These are phyloP conservation scores for Aptenodytes patagonicus DNA, from an alignment of 2,113 vertebrate genomes.

Conservation along the genomic window DNA sequence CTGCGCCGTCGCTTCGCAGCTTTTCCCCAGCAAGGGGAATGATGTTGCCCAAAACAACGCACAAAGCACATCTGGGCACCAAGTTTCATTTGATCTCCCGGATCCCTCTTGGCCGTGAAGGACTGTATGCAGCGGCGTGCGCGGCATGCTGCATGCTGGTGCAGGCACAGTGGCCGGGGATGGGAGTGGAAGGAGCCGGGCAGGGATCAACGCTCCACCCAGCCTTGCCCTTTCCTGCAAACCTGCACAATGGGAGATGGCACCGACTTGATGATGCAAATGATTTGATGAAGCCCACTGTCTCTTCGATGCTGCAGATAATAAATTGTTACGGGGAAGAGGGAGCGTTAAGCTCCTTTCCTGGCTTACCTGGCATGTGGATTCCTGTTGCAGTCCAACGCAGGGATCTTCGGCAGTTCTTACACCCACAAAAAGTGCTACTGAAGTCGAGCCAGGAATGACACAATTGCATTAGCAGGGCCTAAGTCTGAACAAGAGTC, in stretches of 20 bases:
- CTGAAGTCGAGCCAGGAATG: background rate
- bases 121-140: accelerated
- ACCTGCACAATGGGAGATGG: background rate
- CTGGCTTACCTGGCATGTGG: background rate
- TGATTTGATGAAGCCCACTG: background rate
- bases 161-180: background rate
- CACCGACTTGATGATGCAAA: background rate
- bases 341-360: background rate
- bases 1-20: background rate
- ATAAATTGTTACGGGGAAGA: background rate
- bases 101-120: background rate
- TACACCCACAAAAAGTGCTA: background rate
- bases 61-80: background rate
- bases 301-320: background rate
- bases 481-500: background rate
- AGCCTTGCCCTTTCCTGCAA: background rate
- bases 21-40: background rate
- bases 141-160: accelerated
- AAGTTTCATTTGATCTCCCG: accelerated
- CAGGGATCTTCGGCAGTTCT: background rate
- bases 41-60: background rate
- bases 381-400: background rate
- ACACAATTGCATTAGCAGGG: background rate
- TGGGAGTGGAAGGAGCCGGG: background rate
- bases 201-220: background rate